Percentiles rank a stretch among this genome's conserved stretches.
Conservation (phyloP, 2,113 vertebrate species). For the Neodon shergylaensis region DNA sequence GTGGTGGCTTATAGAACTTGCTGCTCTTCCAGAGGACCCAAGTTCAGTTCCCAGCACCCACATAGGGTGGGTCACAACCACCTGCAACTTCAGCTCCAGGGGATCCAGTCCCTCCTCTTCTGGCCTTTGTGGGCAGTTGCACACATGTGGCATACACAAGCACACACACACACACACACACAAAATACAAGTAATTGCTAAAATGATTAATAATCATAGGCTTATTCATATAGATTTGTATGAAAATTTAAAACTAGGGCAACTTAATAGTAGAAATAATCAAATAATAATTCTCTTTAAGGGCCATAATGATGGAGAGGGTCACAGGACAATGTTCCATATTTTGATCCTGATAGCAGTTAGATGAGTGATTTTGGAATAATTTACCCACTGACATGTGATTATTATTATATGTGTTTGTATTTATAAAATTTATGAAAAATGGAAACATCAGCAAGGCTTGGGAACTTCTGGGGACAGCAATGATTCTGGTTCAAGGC, state of each 20-base stretch:
- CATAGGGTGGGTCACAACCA: background rate
- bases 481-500: background rate
- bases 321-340: background rate
- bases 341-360: background rate
- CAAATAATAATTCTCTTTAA: background rate
- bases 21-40: background rate
- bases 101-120: background rate
- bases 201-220: background rate
- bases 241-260: background rate
- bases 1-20: background rate
- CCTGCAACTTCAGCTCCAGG: too few relatives aligned
- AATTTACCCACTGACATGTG: background rate
- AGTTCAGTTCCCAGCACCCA: too few relatives aligned
- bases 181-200: background rate
- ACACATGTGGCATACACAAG: background rate
- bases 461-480: background rate
- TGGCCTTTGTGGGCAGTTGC: background rate
- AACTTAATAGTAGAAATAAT: background rate
- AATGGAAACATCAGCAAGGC: background rate
- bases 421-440: background rate
- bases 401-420: background rate
- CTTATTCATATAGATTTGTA: background rate
- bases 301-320: background rate
- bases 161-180: background rate
- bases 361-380: background rate